Evolutionary conservation across 2,113 vertebrate species (phyloP).

Genomic region (Larimichthys polyactis): DNA sequence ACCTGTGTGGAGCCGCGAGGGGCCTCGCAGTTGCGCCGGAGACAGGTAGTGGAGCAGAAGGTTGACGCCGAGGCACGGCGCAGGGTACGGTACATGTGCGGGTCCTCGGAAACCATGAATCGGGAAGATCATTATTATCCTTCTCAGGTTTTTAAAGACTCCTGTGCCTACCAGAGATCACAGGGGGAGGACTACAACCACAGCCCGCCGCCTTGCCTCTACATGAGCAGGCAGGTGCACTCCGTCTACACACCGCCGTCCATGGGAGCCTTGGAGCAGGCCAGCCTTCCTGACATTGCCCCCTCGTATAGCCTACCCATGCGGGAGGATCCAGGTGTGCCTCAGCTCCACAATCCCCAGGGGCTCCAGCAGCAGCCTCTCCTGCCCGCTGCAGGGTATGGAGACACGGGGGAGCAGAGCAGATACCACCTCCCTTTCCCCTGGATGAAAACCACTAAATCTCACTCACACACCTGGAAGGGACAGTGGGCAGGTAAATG

Average conservation of each 20-base stretch:
- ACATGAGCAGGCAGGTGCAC: conserved; percentile 91
- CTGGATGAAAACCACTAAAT: conserved; percentile 99
- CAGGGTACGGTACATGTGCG: conserved; percentile 62
- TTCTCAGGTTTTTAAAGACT: conserved; percentile 93
- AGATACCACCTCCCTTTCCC: conserved; percentile 92
- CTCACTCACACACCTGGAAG: conserved; percentile 93
- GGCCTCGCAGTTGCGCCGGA: conserved; percentile 77
- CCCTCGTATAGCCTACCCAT: conserved; percentile 88
- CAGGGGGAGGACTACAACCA: conserved; percentile 91
- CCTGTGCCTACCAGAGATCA: conserved; percentile 91
- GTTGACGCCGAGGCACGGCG: conserved; percentile 61
- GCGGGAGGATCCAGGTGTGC: conserved; percentile 87
- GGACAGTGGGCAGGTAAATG: conserved; percentile 94
- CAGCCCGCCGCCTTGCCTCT: conserved; percentile 94
- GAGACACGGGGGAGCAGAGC: conserved; percentile 84
- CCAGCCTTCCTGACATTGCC: conserved; percentile 88
- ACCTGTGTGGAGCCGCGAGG: conserved; percentile 76
- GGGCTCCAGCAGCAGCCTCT: conserved; percentile 83
- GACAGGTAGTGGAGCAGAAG: conserved; percentile 76
- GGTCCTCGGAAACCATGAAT: conserved; percentile 89
- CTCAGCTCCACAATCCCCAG: conserved; percentile 86
- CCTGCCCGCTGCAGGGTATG: conserved; percentile 84
- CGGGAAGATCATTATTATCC: conserved; percentile 93
- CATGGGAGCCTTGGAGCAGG: conserved; percentile 87
- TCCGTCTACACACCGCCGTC: conserved; percentile 82